Evolutionary conservation across 2,888 invertebrate genomes (phyloP).

Genomic region (Villa cingulata): DNA sequence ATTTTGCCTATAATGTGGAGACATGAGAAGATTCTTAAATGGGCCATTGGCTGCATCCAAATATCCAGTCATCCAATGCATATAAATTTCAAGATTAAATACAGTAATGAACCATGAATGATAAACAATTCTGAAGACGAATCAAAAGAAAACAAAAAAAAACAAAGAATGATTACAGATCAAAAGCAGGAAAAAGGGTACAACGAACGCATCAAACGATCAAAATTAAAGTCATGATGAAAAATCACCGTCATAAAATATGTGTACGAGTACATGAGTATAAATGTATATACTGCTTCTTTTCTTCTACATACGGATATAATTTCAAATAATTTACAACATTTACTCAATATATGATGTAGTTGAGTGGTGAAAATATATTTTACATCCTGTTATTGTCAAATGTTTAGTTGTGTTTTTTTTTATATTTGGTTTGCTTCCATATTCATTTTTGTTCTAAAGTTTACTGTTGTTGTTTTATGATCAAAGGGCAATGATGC

Average conservation of each 20-base stretch:
- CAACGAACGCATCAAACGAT: not conserved
- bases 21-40: slow-evolving; percentile 8
- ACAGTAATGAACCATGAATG: slow-evolving; percentile 7
- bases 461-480: not conserved
- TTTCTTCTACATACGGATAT: too few species aligned
- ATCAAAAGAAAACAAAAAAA: not conserved
- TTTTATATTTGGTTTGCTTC: not conserved
- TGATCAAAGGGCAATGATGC: not conserved
- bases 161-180: not conserved
- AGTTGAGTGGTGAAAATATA: not conserved
- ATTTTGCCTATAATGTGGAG: not conserved
- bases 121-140: slow-evolving; percentile 1
- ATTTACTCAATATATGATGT: too few species aligned
- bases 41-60: slow-evolving; percentile 1
- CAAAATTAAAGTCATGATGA: not conserved
- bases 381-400: not conserved
- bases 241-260: not conserved
- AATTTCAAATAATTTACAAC: too few species aligned
- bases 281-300: too few species aligned
- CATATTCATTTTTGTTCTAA: too few species aligned
- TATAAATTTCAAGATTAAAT: slow-evolving; percentile 9
- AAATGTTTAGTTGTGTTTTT: too few species aligned
- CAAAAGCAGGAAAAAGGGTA: not conserved
- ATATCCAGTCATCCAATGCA: slow-evolving; percentile 2
- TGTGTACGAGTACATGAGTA: too few species aligned